A percentile compares a stretch with the other conserved stretches of the same genome.
Conservation (phyloP, 2,113 vertebrate species). For the Lathamus discolor region DNA sequence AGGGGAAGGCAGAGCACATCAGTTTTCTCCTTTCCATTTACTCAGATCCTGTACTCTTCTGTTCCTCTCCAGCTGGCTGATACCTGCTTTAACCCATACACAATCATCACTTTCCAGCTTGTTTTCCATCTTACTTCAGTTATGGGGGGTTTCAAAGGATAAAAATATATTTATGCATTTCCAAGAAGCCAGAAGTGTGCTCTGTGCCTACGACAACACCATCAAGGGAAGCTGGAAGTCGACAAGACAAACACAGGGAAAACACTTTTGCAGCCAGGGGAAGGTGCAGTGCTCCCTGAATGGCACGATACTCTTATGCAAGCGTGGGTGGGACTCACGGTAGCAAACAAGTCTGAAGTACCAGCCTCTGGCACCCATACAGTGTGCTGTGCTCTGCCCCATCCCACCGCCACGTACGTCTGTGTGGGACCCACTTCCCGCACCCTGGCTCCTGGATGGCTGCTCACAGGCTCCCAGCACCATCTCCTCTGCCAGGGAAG, state of each 20-base stretch:
- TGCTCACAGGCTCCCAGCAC: not conserved
- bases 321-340: too few species aligned
- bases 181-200: not conserved
- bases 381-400: not conserved
- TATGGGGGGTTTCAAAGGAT: not conserved
- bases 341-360: too few species aligned
- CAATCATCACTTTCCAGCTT: not conserved
- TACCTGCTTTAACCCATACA: not conserved
- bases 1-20: not conserved
- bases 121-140: not conserved
- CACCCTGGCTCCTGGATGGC: accelerated
- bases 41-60: not conserved
- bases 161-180: not conserved
- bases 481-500: not conserved
- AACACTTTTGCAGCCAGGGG: accelerated
- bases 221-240: accelerated
- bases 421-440: accelerated
- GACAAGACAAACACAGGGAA: not conserved
- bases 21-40: not conserved
- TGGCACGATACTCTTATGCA: accelerated
- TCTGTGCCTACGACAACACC: accelerated
- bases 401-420: not conserved
- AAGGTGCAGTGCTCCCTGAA: accelerated
- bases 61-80: too few species aligned
- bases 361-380: too few species aligned